These are phyloP conservation scores for Tetragonula clypearis DNA, from an alignment of 1,140 invertebrate species.

Conservation along the genomic window DNA sequence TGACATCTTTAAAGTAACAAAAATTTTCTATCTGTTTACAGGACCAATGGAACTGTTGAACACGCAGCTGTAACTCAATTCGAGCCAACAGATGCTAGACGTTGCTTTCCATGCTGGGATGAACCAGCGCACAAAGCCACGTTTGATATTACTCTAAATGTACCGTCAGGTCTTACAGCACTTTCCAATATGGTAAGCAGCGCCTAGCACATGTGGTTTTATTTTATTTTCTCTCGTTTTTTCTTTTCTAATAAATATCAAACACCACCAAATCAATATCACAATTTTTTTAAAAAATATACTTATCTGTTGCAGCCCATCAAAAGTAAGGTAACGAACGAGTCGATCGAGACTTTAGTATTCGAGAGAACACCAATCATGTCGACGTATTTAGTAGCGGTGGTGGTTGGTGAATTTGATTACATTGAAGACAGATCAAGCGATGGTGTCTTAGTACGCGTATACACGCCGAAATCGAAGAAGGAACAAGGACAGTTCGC, in stretches of 20 bases:
- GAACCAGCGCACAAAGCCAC: slow-evolving; percentile 97
- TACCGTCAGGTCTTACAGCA: slow-evolving; percentile 89
- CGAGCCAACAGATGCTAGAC: slow-evolving; percentile 94
- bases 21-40: slow-evolving; percentile 74
- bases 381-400: slow-evolving; percentile 97
- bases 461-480: slow-evolving; percentile 96
- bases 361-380: slow-evolving; percentile 96
- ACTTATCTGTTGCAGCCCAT: slow-evolving; percentile 67
- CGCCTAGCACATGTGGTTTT: slow-evolving; percentile 50
- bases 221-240: slow-evolving; percentile 42
- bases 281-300: neutral
- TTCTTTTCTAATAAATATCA: neutral
- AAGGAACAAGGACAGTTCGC: slow-evolving; percentile 96
- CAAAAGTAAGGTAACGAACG: slow-evolving; percentile 44
- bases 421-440: slow-evolving; percentile 91
- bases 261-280: too few relatives aligned
- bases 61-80: slow-evolving; percentile 97
- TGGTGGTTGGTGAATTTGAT: slow-evolving; percentile 97
- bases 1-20: neutral
- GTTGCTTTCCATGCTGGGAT: slow-evolving; percentile 99
- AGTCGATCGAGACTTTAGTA: slow-evolving; percentile 82
- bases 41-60: slow-evolving; percentile 87
- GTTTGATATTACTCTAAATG: slow-evolving; percentile 94
- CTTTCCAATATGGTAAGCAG: slow-evolving; percentile 95
- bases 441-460: slow-evolving; percentile 93